phyloP scores from a whole-genome alignment of 2,888 invertebrate species.

The Steinernema carpocapsae region DNA sequence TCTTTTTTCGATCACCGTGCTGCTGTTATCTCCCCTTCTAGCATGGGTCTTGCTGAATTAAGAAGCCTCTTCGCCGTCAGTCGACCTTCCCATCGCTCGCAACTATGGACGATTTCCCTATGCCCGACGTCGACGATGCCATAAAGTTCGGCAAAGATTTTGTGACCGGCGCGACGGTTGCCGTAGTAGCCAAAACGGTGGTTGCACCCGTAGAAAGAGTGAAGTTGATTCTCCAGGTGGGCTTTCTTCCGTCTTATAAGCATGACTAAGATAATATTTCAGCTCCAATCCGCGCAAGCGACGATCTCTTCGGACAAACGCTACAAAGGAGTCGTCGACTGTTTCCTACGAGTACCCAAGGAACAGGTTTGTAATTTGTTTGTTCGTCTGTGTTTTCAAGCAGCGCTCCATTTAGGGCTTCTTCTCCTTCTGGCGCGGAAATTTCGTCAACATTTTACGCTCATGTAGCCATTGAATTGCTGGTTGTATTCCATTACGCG shows the following conservation, averaged over 20 bases:
- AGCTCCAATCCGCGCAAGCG: slow-evolving; percentile 84
- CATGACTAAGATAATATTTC: slow-evolving; percentile 69
- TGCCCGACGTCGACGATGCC: slow-evolving; percentile 40
- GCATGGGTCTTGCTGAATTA: slow-evolving; percentile 9
- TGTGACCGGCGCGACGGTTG: slow-evolving; percentile 83
- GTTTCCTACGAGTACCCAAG: slow-evolving; percentile 66
- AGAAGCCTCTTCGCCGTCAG: not conserved
- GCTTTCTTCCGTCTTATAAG: too few species aligned
- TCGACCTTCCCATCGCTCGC: not conserved
- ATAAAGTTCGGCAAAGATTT: slow-evolving; percentile 48
- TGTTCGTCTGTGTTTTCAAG: not conserved
- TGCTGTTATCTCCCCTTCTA: slow-evolving; percentile 14
- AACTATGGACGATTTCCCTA: slow-evolving; percentile 20
- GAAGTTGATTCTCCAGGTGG: slow-evolving; percentile 77
- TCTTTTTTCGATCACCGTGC: not conserved
- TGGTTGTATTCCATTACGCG: not conserved
- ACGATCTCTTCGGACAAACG: slow-evolving; percentile 77
- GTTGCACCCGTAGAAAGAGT: slow-evolving; percentile 94
- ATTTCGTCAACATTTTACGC: slow-evolving; percentile 72
- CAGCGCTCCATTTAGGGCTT: slow-evolving; percentile 56
- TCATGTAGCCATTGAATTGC: slow-evolving; percentile 67
- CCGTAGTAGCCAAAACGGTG: slow-evolving; percentile 89
- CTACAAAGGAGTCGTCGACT: slow-evolving; percentile 81
- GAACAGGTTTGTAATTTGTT: slow-evolving; percentile 51
- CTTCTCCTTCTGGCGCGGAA: slow-evolving; percentile 72